A percentile compares a stretch with the other conserved stretches of the same genome.
These are phyloP conservation scores for Parambassis ranga DNA, from an alignment of 2,797 vertebrate species.

Conservation along the genomic window DNA sequence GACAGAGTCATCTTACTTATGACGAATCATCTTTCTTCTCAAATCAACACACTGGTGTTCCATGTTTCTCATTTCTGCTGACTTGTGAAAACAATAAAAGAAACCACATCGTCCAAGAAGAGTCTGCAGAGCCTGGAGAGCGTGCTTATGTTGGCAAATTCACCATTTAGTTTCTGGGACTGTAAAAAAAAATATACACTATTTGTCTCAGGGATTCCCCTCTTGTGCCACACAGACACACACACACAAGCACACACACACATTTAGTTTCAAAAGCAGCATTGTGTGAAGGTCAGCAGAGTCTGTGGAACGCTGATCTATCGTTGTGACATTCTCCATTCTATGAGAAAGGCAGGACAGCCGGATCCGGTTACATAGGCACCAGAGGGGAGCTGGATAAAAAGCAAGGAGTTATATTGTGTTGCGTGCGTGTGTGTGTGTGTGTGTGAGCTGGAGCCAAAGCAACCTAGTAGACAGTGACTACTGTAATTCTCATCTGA, in stretches of 20 bases:
- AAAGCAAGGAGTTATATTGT: slow-evolving; percentile 25
- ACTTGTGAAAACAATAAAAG: slow-evolving; percentile 25
- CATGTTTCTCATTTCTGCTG: slow-evolving; percentile 29
- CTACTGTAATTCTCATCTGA: slow-evolving; percentile 38
- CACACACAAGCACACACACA: slow-evolving; percentile 12
- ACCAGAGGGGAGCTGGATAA: slow-evolving; percentile 39
- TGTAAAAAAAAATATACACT: slow-evolving; percentile 37
- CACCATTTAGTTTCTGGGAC: slow-evolving; percentile 30
- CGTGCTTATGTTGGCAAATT: slow-evolving; percentile 44
- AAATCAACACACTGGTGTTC: slow-evolving; percentile 38
- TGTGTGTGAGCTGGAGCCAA: background rate
- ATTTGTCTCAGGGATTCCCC: slow-evolving; percentile 66
- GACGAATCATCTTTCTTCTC: slow-evolving; percentile 23
- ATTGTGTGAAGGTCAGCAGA: slow-evolving; percentile 81
- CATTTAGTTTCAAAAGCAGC: slow-evolving; percentile 75
- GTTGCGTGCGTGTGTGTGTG: background rate
- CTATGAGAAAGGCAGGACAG: slow-evolving; percentile 58
- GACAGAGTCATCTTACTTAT: slow-evolving; percentile 24
- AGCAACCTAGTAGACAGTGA: slow-evolving; percentile 33
- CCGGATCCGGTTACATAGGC: slow-evolving; percentile 63
- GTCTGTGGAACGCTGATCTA: slow-evolving; percentile 69
- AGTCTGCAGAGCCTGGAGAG: slow-evolving; percentile 21
- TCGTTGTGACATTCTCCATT: slow-evolving; percentile 68
- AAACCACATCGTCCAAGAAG: slow-evolving; percentile 37
- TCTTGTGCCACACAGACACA: slow-evolving; percentile 8